Conservation (phyloP, 2,113 vertebrate species). For the Bufo bufo region DNA sequence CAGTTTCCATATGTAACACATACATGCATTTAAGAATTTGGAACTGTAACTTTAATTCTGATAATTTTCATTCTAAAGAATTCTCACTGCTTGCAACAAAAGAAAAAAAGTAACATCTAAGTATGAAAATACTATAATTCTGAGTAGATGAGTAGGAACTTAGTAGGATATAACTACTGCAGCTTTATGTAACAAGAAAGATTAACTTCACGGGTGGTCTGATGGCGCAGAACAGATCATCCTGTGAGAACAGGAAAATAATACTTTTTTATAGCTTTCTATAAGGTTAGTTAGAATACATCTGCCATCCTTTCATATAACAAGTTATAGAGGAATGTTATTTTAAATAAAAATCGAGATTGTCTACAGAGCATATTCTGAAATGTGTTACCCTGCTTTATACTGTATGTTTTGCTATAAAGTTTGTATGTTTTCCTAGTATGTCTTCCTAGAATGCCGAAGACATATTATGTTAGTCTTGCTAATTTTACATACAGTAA, state of each 20-base stretch:
- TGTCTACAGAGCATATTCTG: not conserved
- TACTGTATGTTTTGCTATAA: not conserved
- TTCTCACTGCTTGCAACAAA: not conserved
- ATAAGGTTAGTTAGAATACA: not conserved
- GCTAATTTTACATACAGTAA: no score
- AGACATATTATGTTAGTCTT: no score
- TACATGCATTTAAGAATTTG: not conserved
- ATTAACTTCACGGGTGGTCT: constrained; percentile 39
- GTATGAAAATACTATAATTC: not conserved
- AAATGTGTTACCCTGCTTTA: not conserved
- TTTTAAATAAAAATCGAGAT: not conserved
- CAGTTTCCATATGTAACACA: not conserved
- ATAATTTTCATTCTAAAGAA: not conserved
- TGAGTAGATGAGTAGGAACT: not conserved
- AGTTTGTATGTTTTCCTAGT: no score
- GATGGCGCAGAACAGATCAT: constrained; percentile 2
- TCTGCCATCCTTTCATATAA: constrained; percentile 18
- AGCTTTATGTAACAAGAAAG: constrained; percentile 17
- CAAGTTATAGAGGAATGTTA: not conserved
- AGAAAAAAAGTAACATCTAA: not conserved
- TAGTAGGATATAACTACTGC: constrained; percentile 7
- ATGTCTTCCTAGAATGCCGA: no score
- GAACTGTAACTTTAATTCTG: not conserved
- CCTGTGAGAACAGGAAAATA: constrained; percentile 30
- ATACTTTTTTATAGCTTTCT: constrained; percentile 26